Evolutionary conservation across 1,140 invertebrate genomes (phyloP), one percentile per base, ranked within the genome.

Genomic region (Wiebesia pumilae): DNA sequence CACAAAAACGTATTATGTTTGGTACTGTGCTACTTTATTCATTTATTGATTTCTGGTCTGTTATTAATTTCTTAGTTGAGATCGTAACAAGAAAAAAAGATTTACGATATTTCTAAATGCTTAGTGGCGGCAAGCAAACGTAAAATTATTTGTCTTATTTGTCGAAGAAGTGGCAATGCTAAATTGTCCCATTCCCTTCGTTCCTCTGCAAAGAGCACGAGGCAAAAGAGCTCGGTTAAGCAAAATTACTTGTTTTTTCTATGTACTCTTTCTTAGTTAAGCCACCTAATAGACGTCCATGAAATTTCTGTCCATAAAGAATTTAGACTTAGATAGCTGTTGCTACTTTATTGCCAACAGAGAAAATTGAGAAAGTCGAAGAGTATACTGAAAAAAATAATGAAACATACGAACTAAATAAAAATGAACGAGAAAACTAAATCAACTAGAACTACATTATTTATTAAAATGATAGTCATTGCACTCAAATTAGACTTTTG

Each of bases 251-350:
- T 80, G 54, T 80, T 82, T 47, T 38, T 71, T n/a, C 2, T 33
- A 16, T 71, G n/a, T 24, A 81, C 79, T 81, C 35, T 33, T 82
- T 71, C 65, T 82, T 77, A 77, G 27, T 84, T 84, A 84, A 84
- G 35, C 30, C 54, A 47, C 33, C 35, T 67, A 78, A 78, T 84
- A 84, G 51, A 47, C n/a, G 75, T 14, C 54, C 27, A 21, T 27
- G 51, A 58, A 65, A 84, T 65, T 16, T 75, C 38, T 14, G 78
- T 43, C 40, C 27, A 33, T 71, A 40, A 62, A 47, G 27, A 81
- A 81, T 81, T 81, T 71, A 82, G 80, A 69, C 51, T 80, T 24
- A 33, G 35, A 16, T 19, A 2, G 27, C n/a, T 47, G 27, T 54
- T 40, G 33, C 9, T 69, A 14, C 33, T 33, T 33, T 77, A 10